A percentile compares a stretch with the other conserved stretches of the same genome.
Conservation (phyloP, 2,888 invertebrate species). For the Acrobasis suavella region DNA sequence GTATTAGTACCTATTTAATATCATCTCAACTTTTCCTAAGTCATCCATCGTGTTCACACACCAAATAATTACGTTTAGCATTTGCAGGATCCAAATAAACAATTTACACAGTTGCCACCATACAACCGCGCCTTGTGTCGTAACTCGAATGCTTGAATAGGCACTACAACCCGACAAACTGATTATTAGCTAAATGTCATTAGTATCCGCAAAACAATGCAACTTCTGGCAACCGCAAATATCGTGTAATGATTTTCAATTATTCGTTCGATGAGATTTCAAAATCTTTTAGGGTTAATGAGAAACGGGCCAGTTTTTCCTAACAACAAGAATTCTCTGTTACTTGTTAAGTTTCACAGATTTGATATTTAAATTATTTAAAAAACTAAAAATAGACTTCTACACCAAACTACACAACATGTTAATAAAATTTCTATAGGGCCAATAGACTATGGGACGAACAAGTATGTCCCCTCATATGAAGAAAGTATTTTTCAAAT, state of each 20-base stretch:
- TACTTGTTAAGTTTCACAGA: too few relatives aligned
- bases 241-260: constrained; percentile 2
- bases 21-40: too few relatives aligned
- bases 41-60: neutral
- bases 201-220: constrained; percentile 17
- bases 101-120: neutral
- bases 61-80: neutral
- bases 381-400: too few relatives aligned
- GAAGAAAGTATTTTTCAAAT: too few relatives aligned
- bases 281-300: neutral
- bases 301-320: too few relatives aligned
- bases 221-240: constrained; percentile 6
- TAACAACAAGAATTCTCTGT: too few relatives aligned
- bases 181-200: constrained; percentile 19
- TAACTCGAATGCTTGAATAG: constrained; percentile 12
- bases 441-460: too few relatives aligned
- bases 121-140: constrained; percentile 14
- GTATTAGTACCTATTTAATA: too few relatives aligned
- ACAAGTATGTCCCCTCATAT: too few relatives aligned
- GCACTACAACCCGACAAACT: neutral
- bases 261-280: constrained; percentile 19
- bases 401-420: too few relatives aligned
- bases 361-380: too few relatives aligned
- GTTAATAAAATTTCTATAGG: too few relatives aligned
- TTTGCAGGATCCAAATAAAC: neutral